These are phyloP conservation scores for Neotragus moschatus DNA, from an alignment of 2,113 vertebrate genomes.

Conservation along the genomic window DNA sequence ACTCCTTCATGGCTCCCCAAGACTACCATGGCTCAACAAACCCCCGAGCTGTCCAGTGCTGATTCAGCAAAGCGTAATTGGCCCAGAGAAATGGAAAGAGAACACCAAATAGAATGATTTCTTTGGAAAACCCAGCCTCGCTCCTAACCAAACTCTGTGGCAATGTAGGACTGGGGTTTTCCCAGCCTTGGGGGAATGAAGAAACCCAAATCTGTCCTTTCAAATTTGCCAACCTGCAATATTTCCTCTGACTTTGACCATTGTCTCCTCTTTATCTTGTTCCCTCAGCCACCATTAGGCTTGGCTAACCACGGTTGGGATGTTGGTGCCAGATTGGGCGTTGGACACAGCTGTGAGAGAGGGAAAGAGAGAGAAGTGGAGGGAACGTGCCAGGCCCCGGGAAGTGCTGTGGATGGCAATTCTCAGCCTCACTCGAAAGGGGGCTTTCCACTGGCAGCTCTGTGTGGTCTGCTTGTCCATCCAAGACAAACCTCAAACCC, in stretches of 20 bases:
- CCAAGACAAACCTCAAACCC: conserved; percentile 76
- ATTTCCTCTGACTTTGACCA: background rate
- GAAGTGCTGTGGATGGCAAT: conserved; percentile 37
- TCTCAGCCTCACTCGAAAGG: conserved; percentile 68
- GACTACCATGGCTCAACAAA: rapidly evolving
- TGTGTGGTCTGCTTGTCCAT: conserved; percentile 78
- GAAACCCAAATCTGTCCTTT: background rate
- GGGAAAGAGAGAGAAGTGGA: background rate
- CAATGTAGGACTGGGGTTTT: conserved; percentile 27
- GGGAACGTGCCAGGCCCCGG: background rate
- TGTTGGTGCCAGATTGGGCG: background rate
- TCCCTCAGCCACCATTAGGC: background rate
- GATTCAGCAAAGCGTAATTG: background rate
- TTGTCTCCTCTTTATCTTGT: background rate
- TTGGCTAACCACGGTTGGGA: background rate
- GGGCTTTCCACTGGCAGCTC: conserved; percentile 68
- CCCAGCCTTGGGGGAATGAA: conserved; percentile 28
- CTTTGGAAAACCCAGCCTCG: conserved; percentile 14
- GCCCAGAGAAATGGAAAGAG: background rate
- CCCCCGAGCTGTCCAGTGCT: background rate
- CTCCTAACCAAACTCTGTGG: background rate
- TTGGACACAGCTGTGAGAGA: background rate
- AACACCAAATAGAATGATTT: background rate
- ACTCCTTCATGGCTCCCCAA: background rate
- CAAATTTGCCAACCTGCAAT: background rate